phyloP scores from a whole-genome alignment of 2,797 vertebrate genomes.

The Sternarchorhynchus goeldii region DNA sequence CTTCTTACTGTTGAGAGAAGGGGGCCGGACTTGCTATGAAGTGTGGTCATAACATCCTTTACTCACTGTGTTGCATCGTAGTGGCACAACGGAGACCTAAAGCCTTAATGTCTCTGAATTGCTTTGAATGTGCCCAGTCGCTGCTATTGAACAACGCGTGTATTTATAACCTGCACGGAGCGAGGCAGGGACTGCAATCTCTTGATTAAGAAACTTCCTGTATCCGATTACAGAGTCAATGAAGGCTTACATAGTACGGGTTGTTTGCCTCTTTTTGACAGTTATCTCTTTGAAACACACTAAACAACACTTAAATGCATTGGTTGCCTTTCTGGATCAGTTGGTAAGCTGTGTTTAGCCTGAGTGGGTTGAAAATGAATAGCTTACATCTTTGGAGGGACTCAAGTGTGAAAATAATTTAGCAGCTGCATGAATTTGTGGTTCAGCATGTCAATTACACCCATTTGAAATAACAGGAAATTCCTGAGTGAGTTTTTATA shows the following conservation, averaged over 20 bases:
- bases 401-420: slow-evolving; percentile 49
- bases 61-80: background rate
- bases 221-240: background rate
- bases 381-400: slow-evolving; percentile 15
- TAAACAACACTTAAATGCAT: slow-evolving; percentile 5
- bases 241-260: background rate
- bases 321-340: slow-evolving; percentile 25
- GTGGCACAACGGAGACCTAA: background rate
- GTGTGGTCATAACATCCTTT: no score
- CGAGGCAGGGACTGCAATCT: background rate
- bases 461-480: slow-evolving; percentile 57
- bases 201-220: background rate
- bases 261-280: background rate
- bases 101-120: background rate
- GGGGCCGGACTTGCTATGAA: no score
- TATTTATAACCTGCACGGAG: background rate
- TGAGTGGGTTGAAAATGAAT: slow-evolving; percentile 17
- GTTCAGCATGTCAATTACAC: slow-evolving; percentile 54
- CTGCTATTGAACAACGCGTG: no score
- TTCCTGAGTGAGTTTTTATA: slow-evolving; percentile 35
- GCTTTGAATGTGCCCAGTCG: background rate
- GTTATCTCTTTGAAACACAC: slow-evolving; percentile 28
- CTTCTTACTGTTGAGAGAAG: no score
- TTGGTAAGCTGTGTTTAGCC: slow-evolving; percentile 1
- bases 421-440: slow-evolving; percentile 49